Percentiles rank a stretch among this genome's conserved stretches.
Evolutionary conservation across 2,797 vertebrate species (phyloP).

Genomic region (Sus cebifrons): DNA sequence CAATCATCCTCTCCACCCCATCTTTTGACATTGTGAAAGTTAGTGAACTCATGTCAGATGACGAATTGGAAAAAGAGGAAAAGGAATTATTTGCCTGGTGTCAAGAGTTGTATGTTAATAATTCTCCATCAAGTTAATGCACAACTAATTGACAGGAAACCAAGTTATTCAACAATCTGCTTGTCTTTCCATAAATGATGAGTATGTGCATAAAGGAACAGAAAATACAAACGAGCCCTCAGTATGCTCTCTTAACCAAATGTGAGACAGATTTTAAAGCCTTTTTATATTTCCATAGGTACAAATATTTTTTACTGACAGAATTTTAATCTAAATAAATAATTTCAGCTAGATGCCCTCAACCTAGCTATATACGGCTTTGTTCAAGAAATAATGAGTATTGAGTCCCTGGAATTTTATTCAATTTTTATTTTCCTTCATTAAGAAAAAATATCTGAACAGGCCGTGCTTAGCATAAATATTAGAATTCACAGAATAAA

Average conservation of each 20-base stretch:
- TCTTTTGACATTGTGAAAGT: constrained; percentile 53
- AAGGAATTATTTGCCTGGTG: constrained; percentile 63
- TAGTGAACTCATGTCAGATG: not conserved
- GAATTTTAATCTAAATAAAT: constrained; percentile 67
- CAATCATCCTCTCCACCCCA: not conserved
- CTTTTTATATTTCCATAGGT: constrained; percentile 55
- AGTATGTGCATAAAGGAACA: constrained; percentile 60
- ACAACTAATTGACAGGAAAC: constrained; percentile 59
- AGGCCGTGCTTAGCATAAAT: constrained; percentile 73
- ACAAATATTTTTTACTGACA: constrained; percentile 63
- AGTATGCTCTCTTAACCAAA: constrained; percentile 61
- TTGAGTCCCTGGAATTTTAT: constrained; percentile 70
- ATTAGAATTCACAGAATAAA: constrained; percentile 70
- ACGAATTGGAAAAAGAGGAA: constrained; percentile 8
- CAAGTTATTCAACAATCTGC: constrained; percentile 25
- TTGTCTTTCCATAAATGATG: constrained; percentile 50
- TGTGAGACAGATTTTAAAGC: constrained; percentile 34
- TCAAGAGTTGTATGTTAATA: constrained; percentile 31
- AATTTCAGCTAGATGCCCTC: constrained; percentile 38
- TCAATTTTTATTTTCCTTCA: constrained; percentile 64
- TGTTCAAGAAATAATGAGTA: constrained; percentile 66
- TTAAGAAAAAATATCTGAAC: constrained; percentile 62
- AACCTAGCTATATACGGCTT: constrained; percentile 30
- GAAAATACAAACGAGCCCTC: constrained; percentile 41
- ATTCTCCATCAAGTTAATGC: not conserved